Percentiles rank a stretch among this genome's conserved stretches.
Conservation (phyloP, 2,113 vertebrate genomes). For the Xiphophorus couchianus region DNA sequence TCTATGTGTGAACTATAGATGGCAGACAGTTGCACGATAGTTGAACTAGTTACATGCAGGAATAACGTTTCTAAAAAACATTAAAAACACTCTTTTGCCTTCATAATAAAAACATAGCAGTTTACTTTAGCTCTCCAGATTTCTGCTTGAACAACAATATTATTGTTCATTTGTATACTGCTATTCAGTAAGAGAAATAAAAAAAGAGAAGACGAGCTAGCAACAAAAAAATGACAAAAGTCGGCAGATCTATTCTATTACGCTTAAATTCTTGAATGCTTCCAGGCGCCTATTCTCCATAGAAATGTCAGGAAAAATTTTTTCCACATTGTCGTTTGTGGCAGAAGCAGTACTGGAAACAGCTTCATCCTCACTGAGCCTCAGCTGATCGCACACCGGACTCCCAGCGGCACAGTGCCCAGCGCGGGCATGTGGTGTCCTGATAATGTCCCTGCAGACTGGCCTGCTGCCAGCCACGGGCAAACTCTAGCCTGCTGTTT, state of each 20-base stretch:
- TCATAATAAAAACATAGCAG: too few species aligned
- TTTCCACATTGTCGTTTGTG: not conserved
- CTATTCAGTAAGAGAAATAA: too few species aligned
- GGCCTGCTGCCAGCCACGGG: slow-evolving; percentile 76
- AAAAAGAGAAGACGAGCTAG: too few species aligned
- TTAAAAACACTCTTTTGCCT: too few species aligned
- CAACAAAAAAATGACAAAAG: too few species aligned
- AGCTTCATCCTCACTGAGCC: slow-evolving; percentile 25
- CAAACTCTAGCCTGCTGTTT: slow-evolving; percentile 76
- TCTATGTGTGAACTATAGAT: too few species aligned
- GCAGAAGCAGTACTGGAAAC: slow-evolving; percentile 9
- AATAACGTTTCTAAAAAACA: too few species aligned
- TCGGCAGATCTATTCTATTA: not conserved
- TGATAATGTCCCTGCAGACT: slow-evolving; percentile 72
- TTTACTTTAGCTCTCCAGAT: too few species aligned
- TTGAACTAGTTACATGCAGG: too few species aligned
- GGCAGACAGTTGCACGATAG: too few species aligned
- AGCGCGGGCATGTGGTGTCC: slow-evolving; percentile 59
- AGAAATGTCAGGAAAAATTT: not conserved
- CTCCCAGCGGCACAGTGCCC: slow-evolving; percentile 48
- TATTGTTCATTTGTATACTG: too few species aligned
- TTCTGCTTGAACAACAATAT: too few species aligned
- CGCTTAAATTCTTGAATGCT: not conserved
- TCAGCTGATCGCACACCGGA: slow-evolving; percentile 7
- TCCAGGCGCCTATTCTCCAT: not conserved